Evolutionary conservation across 1,140 invertebrate species (phyloP).

Genomic region (Drosophila carrolli): DNA sequence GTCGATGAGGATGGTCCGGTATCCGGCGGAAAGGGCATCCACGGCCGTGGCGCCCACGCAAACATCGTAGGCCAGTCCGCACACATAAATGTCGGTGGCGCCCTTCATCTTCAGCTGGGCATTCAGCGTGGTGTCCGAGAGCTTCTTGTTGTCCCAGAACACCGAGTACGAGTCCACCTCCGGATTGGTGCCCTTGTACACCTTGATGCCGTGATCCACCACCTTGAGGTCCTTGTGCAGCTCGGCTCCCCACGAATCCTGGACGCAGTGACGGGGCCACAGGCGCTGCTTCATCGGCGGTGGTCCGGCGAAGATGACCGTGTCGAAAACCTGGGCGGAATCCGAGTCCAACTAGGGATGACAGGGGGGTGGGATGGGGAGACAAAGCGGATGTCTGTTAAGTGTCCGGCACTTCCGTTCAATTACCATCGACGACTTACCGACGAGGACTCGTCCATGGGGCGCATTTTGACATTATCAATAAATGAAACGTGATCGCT

Average conservation of each 20-base stretch:
- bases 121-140: constrained; percentile 94
- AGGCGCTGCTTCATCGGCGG: constrained; percentile 93
- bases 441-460: constrained; percentile 89
- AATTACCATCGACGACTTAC: constrained; percentile 83
- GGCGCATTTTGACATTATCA: constrained; percentile 92
- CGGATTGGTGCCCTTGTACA: constrained; percentile 97
- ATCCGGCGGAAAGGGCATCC: constrained; percentile 94
- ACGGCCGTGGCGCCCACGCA: constrained; percentile 97
- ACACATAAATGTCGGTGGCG: constrained; percentile 97
- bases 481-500: constrained; percentile 98
- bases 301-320: constrained; percentile 95
- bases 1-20: constrained; percentile 94
- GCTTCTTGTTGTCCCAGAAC: constrained; percentile 98
- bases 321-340: constrained; percentile 94
- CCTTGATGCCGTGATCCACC: constrained; percentile 90
- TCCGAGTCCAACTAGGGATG: constrained; percentile 86
- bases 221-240: constrained; percentile 96
- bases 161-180: constrained; percentile 99
- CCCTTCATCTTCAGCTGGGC: constrained; percentile 91
- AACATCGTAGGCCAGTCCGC: constrained; percentile 97
- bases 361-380: not conserved
- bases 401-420: constrained; percentile 33
- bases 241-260: constrained; percentile 97
- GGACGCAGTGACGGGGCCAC: constrained; percentile 98
- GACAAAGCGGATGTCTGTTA: not conserved